phyloP scores from a whole-genome alignment of 2,888 invertebrate species.

The Drosophila affinis region DNA sequence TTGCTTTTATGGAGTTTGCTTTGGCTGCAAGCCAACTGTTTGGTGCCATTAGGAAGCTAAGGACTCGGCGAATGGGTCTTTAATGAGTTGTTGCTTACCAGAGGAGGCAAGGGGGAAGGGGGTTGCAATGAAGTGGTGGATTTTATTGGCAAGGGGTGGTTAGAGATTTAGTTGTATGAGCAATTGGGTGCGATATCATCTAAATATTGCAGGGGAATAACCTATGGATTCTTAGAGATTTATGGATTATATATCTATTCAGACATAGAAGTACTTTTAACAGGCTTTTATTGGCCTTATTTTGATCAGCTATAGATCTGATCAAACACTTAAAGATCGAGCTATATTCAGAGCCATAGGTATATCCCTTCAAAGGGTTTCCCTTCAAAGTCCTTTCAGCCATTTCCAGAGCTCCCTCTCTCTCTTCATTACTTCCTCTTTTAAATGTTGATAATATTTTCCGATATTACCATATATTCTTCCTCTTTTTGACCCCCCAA shows the following conservation, averaged over 20 bases:
- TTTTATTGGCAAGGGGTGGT: not conserved
- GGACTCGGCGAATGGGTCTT: not conserved
- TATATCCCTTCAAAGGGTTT: not conserved
- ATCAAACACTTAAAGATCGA: no score
- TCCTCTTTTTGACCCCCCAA: not conserved
- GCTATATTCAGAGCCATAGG: no score
- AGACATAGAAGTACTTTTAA: no score
- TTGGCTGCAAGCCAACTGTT: not conserved
- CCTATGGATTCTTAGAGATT: no score
- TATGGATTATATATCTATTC: no score
- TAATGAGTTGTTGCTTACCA: not conserved
- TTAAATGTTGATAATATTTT: not conserved
- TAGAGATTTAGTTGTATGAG: not conserved
- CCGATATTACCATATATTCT: not conserved
- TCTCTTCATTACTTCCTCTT: not conserved
- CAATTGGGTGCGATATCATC: not conserved
- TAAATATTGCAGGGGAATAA: not conserved
- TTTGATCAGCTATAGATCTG: no score
- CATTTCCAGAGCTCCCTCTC: not conserved
- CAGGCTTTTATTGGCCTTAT: no score
- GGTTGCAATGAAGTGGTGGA: no score
- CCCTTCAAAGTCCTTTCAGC: not conserved
- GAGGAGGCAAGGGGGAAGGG: no score
- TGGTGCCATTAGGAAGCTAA: not conserved
- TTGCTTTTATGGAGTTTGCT: slow-evolving; percentile 16